These are phyloP conservation scores for Oithona nana DNA, from an alignment of 2,888 invertebrate species.

Conservation along the genomic window DNA sequence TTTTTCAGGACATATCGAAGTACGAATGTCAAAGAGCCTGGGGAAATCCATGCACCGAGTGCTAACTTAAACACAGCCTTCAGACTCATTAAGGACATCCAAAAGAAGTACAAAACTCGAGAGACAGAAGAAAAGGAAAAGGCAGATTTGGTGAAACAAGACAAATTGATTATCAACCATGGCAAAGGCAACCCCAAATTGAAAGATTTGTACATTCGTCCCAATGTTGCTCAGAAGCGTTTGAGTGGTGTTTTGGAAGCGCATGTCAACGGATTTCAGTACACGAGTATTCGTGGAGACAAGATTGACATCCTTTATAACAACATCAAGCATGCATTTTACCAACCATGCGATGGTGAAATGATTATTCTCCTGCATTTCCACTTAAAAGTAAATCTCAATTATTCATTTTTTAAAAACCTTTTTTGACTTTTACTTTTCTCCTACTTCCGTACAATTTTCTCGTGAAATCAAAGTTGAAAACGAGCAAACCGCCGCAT, in stretches of 20 bases:
- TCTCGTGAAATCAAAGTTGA: too few species aligned
- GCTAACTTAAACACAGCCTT: constrained; percentile 90
- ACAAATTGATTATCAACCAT: constrained; percentile 59
- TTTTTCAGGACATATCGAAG: constrained; percentile 61
- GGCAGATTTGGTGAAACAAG: constrained; percentile 50
- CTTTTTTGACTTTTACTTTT: neutral
- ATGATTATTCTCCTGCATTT: constrained; percentile 99
- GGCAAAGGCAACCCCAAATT: constrained; percentile 94
- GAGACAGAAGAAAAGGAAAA: constrained; percentile 97
- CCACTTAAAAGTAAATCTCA: constrained; percentile 60
- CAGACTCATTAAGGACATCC: constrained; percentile 93
- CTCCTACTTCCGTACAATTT: too few species aligned
- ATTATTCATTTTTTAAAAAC: neutral
- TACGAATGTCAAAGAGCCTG: constrained; percentile 91
- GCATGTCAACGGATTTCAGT: constrained; percentile 83
- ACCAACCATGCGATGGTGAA: constrained; percentile 96
- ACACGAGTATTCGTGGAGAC: constrained; percentile 96
- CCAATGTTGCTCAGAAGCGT: constrained; percentile 92
- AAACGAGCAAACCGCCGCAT: too few species aligned
- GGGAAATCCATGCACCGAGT: constrained; percentile 79
- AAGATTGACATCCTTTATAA: constrained; percentile 98
- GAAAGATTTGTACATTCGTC: constrained; percentile 91
- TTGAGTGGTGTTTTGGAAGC: constrained; percentile 82
- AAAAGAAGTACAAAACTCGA: constrained; percentile 91
- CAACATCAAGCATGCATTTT: constrained; percentile 97